Evolutionary conservation across 2,113 vertebrate species (phyloP), one percentile per base, ranked within the genome.

Genomic region (Corythornis vintsioides): DNA sequence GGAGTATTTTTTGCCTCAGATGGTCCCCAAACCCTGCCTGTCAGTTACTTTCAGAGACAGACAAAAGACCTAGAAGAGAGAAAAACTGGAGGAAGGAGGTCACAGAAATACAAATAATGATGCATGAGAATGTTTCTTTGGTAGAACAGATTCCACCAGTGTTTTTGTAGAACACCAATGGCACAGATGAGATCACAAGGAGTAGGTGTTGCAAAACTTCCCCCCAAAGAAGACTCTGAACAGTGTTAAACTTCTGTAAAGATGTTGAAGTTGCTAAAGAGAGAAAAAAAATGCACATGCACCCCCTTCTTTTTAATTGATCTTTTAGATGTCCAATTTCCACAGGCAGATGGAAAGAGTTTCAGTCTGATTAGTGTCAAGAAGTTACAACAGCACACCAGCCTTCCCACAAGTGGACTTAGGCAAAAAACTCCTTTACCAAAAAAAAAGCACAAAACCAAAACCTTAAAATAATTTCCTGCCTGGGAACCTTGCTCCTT

Each of bases 391-490:
- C 47, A 69, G 59, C 79, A 72, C 26, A 83, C 21, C 43, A 61
- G 35, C 26, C 35, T 71, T 81, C 22, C 60, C 85, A 29, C 22
- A 64, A 74, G 28, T 8, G 86, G 92, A 64, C 48, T 94, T 96
- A 71, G 92, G 5, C 31, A 48, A 94, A 88, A 95, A 93, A 92
- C 52, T 80, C 89, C 83, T 90, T 60, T 25, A 67, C 18, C 5
- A 57, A 61, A 65, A 80, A 65, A 80, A 67, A 69, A 24, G 17
- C 26, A 38, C 25, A 45, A 65, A 65, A 12, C 9, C 33, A 78
- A 89, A 9, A 10, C 24, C 13, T 81, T 17, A 53, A 63, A 75
- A 22, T 13, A 57, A 65, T 66, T 93, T 93, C 83, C 91, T 83
- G 33, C 29, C 15, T 65, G 81, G 80, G 77, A 95, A 81, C 86